phyloP scores from a whole-genome alignment of 2,888 invertebrate species.

The Torymus auratus region DNA sequence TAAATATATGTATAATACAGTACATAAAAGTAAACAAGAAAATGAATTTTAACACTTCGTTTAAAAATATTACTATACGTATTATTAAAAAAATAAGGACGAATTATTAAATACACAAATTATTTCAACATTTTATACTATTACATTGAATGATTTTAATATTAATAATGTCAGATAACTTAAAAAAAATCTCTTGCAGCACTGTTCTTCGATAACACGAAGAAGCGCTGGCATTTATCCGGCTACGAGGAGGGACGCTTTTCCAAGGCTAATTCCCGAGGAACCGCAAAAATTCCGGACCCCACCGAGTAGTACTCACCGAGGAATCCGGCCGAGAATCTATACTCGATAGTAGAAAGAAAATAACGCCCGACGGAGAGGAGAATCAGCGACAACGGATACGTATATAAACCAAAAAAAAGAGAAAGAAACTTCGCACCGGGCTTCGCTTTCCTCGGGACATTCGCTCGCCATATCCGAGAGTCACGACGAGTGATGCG shows the following conservation, averaged over 20 bases:
- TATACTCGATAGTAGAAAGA: not conserved
- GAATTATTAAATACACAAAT: too few relatives aligned
- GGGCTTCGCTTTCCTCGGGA: slow-evolving; percentile 15
- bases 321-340: too few relatives aligned
- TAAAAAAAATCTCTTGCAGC: slow-evolving; percentile 21
- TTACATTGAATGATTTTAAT: too few relatives aligned
- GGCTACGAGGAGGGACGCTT: not conserved
- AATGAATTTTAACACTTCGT: too few relatives aligned
- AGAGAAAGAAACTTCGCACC: not conserved
- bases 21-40: too few relatives aligned
- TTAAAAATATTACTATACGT: too few relatives aligned
- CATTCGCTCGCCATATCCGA: slow-evolving; percentile 45
- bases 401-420: not conserved
- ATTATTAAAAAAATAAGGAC: too few relatives aligned
- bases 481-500: too few relatives aligned
- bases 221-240: slow-evolving; percentile 17
- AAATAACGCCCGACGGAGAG: not conserved
- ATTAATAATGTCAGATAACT: too few relatives aligned
- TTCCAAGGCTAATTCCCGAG: not conserved
- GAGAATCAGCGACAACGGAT: not conserved
- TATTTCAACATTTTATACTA: too few relatives aligned
- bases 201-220: slow-evolving; percentile 7
- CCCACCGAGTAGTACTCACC: not conserved
- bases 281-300: not conserved
- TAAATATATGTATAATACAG: too few relatives aligned